phyloP scores from a whole-genome alignment of 2,113 vertebrate species.

The Anolis carolinensis region DNA sequence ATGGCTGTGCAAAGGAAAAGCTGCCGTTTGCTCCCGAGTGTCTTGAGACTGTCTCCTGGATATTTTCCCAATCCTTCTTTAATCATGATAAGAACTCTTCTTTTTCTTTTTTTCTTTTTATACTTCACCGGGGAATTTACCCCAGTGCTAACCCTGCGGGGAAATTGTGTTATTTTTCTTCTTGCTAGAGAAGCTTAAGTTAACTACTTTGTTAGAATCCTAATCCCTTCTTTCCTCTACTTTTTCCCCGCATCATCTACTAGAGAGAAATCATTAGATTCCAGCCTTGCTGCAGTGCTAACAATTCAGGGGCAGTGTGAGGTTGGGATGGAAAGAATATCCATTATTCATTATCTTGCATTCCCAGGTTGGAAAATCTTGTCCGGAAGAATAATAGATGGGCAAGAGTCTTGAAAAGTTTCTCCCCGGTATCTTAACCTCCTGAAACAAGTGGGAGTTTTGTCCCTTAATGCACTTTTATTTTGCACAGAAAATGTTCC shows the following conservation, averaged over 20 bases:
- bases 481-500: too few species aligned
- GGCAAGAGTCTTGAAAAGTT: too few species aligned
- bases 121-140: not conserved
- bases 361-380: too few species aligned
- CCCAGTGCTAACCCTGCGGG: not conserved
- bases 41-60: not conserved
- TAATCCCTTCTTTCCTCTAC: not conserved
- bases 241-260: not conserved
- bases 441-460: too few species aligned
- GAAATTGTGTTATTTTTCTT: not conserved
- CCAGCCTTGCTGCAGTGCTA: not conserved
- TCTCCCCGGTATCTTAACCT: too few species aligned
- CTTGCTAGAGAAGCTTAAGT: not conserved
- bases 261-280: not conserved
- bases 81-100: not conserved
- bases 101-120: not conserved
- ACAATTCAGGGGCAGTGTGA: not conserved
- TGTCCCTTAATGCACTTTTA: too few species aligned
- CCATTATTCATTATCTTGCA: too few species aligned
- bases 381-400: too few species aligned
- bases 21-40: not conserved
- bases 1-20: not conserved
- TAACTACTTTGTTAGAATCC: not conserved
- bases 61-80: not conserved
- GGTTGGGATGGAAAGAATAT: too few species aligned